Evolutionary conservation across 2,797 vertebrate genomes (phyloP).

Genomic region (Pachyuromys duprasi): DNA sequence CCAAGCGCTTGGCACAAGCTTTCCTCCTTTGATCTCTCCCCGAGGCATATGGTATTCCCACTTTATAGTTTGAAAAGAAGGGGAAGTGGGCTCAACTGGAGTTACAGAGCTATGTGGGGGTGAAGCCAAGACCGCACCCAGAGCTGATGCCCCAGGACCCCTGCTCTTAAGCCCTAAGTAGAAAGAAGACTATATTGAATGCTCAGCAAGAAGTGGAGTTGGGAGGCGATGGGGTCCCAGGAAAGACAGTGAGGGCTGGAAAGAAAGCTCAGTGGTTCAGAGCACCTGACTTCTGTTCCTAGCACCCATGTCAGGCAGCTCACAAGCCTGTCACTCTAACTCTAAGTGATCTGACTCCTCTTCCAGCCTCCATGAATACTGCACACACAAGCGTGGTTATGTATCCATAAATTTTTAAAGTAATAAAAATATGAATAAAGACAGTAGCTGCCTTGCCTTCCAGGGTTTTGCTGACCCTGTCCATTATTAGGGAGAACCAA

Average conservation of each 20-base stretch:
- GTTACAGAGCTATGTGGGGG: neutral
- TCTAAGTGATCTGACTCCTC: neutral
- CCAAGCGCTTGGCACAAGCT: slow-evolving; percentile 9
- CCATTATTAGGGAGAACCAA: neutral
- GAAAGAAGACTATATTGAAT: slow-evolving; percentile 32
- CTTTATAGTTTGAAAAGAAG: neutral
- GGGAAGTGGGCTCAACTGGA: neutral
- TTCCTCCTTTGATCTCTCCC: slow-evolving; percentile 24
- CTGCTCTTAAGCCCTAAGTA: neutral
- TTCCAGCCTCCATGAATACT: neutral
- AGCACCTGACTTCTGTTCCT: neutral
- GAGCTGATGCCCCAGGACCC: neutral
- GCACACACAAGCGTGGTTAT: too few species aligned
- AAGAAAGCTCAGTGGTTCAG: neutral
- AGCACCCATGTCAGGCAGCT: neutral
- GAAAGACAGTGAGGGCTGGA: neutral
- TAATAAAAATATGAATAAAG: neutral
- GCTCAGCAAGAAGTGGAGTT: neutral
- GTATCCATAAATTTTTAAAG: neutral
- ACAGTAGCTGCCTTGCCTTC: neutral
- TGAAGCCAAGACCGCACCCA: neutral
- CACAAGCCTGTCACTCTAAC: neutral
- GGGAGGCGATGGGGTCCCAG: neutral
- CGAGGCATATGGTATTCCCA: neutral
- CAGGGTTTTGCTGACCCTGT: neutral